Evolutionary conservation across 2,113 vertebrate genomes (phyloP).

Genomic region (Psittacula cyanocephala): DNA sequence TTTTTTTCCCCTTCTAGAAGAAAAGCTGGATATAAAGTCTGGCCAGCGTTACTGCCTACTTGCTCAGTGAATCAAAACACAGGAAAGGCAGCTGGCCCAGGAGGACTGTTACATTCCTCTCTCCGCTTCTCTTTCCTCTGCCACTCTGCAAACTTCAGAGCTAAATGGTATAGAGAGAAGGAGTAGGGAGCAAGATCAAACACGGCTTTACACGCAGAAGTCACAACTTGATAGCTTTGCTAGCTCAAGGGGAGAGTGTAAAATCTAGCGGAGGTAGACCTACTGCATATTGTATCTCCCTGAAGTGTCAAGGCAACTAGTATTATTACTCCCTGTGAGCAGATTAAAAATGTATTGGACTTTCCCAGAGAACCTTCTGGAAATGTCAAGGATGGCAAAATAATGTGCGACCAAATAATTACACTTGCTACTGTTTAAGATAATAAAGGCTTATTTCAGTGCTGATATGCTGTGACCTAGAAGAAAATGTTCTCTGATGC

Average conservation of each 20-base stretch:
- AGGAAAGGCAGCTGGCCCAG: neutral
- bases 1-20: neutral
- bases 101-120: neutral
- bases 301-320: neutral
- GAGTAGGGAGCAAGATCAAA: neutral
- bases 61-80: neutral
- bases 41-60: neutral
- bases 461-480: neutral
- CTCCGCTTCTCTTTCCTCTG: neutral
- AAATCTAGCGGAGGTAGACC: neutral
- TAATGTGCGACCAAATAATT: neutral
- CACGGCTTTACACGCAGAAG: rapidly evolving
- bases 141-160: neutral
- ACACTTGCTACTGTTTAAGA: neutral
- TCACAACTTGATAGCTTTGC: neutral
- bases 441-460: neutral
- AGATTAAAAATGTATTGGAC: neutral
- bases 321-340: neutral
- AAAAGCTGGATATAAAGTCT: neutral
- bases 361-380: neutral
- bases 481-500: neutral
- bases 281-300: neutral
- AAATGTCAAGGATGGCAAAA: neutral
- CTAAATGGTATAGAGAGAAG: neutral
- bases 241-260: neutral